Conservation (phyloP, 2,113 vertebrate species). For the Prunella himalayana region DNA sequence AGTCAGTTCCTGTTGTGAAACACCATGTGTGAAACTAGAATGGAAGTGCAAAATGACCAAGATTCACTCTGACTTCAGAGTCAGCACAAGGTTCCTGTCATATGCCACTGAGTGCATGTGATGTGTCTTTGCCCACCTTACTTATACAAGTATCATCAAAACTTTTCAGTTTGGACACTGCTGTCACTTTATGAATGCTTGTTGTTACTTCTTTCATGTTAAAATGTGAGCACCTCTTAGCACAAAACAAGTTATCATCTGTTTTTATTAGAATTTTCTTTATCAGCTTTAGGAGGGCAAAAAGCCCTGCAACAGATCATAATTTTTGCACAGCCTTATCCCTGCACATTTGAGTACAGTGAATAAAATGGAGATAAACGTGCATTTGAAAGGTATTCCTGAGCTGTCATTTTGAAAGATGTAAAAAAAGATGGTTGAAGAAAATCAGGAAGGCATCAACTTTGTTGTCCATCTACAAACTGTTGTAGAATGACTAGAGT, state of each 20-base stretch:
- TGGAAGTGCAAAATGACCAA: background rate
- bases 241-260: background rate
- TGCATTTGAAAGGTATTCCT: background rate
- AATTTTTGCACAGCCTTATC: background rate
- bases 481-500: background rate
- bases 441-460: background rate
- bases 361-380: background rate
- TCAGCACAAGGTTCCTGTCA: background rate
- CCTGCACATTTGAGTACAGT: background rate
- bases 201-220: background rate
- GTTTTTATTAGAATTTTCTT: background rate
- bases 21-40: background rate
- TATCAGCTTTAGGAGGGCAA: background rate
- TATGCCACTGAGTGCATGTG: rapidly evolving
- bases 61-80: background rate
- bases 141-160: background rate
- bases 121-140: background rate
- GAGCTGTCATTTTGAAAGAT: background rate
- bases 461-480: background rate
- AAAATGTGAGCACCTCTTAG: background rate
- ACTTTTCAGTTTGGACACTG: background rate
- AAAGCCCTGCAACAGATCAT: background rate
- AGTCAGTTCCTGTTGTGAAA: background rate
- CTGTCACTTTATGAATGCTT: background rate
- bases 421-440: background rate